Conservation (phyloP, 1,140 invertebrate genomes). For the Tetragonula clypearis region DNA sequence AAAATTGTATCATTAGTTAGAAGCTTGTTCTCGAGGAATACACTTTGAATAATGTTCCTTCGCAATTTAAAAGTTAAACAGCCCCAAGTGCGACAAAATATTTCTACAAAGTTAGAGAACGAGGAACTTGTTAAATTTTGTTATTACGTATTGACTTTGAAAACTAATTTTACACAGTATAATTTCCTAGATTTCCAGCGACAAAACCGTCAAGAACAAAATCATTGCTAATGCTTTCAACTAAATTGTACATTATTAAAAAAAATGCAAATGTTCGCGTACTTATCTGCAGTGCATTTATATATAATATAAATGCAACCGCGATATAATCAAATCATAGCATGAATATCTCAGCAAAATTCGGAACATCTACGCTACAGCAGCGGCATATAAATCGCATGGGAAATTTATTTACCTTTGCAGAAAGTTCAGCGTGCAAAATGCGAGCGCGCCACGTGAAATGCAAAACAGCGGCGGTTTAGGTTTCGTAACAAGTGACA, state of each 20-base stretch:
- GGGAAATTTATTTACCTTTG: constrained; percentile 29
- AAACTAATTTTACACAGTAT: too few species aligned
- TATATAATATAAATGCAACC: constrained; percentile 47
- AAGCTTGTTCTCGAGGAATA: too few species aligned
- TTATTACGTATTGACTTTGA: too few species aligned
- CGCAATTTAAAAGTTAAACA: too few species aligned
- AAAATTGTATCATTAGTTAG: too few species aligned
- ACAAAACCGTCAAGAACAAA: background rate
- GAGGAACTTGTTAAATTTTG: too few species aligned
- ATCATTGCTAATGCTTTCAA: background rate
- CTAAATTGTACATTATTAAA: background rate
- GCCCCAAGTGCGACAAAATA: too few species aligned
- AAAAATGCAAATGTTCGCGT: background rate
- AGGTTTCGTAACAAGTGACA: constrained; percentile 10
- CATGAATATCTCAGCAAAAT: constrained; percentile 14
- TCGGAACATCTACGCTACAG: background rate
- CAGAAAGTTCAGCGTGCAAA: constrained; percentile 4
- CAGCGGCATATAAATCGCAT: constrained; percentile 2
- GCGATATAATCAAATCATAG: constrained; percentile 36
- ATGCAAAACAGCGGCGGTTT: constrained; percentile 17
- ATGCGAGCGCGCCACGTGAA: constrained; percentile 12
- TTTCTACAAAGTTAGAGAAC: too few species aligned
- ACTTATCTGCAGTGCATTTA: background rate
- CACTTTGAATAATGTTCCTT: too few species aligned
- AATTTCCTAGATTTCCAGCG: too few species aligned